phyloP scores from a whole-genome alignment of 2,888 invertebrate genomes.

The Ennomos erosarius region DNA sequence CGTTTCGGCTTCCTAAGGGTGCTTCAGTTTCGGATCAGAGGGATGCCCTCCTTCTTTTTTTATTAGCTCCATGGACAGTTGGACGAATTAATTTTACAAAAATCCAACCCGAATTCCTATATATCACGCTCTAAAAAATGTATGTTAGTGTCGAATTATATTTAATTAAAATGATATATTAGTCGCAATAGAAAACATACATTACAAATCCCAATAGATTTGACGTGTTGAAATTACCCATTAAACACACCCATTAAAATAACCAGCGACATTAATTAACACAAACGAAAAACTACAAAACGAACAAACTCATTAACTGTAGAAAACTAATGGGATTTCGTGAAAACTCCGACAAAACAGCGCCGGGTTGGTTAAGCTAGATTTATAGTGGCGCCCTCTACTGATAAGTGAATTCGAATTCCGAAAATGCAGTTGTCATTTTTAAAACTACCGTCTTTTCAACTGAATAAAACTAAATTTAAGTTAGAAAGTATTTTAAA shows the following conservation, averaged over 20 bases:
- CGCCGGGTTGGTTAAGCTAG: constrained; percentile 39
- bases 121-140: no score
- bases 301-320: constrained; percentile 51
- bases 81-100: no score
- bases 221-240: constrained; percentile 16
- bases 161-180: constrained; percentile 13
- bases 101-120: no score
- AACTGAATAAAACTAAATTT: no score
- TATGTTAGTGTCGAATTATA: constrained; percentile 13
- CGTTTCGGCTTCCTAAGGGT: no score
- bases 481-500: no score
- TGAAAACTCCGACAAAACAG: constrained; percentile 30
- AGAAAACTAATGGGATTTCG: constrained; percentile 57
- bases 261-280: constrained; percentile 36
- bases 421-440: constrained; percentile 26
- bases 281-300: constrained; percentile 43
- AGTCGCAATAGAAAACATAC: constrained; percentile 18
- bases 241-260: constrained; percentile 28
- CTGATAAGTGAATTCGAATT: constrained; percentile 30
- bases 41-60: no score
- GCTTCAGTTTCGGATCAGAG: no score
- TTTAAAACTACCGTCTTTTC: constrained; percentile 11
- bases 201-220: constrained; percentile 20
- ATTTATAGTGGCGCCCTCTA: constrained; percentile 37
- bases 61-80: no score